Percentiles rank a stretch among this genome's conserved stretches.
Evolutionary conservation across 2,888 invertebrate species (phyloP).

Genomic region (Andrena fulva): DNA sequence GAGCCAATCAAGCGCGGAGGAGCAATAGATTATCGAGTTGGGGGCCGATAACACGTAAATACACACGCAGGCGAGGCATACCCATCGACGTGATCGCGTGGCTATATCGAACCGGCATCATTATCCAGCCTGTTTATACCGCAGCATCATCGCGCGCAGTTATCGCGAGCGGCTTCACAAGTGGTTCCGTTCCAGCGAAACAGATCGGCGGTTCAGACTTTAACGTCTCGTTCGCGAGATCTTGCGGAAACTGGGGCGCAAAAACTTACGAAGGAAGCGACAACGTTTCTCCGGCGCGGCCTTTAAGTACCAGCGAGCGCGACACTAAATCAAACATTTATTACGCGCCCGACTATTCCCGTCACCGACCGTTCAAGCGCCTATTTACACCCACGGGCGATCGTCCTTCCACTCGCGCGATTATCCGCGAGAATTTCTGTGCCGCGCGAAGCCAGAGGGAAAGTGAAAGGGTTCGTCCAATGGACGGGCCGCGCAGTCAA

Average conservation of each 20-base stretch:
- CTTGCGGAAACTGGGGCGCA: conserved; percentile 14
- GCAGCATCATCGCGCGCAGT: conserved; percentile 31
- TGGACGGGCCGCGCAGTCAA: conserved; percentile 26
- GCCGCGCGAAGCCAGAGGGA: not conserved
- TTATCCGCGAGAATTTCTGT: conserved; percentile 19
- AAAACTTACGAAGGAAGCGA: not conserved
- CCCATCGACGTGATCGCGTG: conserved; percentile 9
- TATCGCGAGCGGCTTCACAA: conserved; percentile 28
- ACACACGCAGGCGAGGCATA: conserved; percentile 17
- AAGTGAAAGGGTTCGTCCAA: conserved; percentile 46
- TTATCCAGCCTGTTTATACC: conserved; percentile 50
- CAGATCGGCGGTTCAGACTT: conserved; percentile 12
- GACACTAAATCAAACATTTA: conserved; percentile 14
- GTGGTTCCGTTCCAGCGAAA: not conserved
- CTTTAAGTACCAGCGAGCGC: not conserved
- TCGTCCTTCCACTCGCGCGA: conserved; percentile 2
- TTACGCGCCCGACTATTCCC: not conserved
- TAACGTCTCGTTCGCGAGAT: not conserved
- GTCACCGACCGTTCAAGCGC: not conserved
- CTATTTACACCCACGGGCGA: conserved; percentile 12
- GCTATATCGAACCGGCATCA: conserved; percentile 41
- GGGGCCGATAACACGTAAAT: conserved; percentile 48
- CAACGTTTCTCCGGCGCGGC: too few species aligned
- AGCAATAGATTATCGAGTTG: conserved; percentile 55
- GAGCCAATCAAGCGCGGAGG: conserved; percentile 50